Percentiles rank a stretch among this genome's conserved stretches.
Conservation (phyloP, 2,888 invertebrate genomes). For the Protophormia terraenovae region DNA sequence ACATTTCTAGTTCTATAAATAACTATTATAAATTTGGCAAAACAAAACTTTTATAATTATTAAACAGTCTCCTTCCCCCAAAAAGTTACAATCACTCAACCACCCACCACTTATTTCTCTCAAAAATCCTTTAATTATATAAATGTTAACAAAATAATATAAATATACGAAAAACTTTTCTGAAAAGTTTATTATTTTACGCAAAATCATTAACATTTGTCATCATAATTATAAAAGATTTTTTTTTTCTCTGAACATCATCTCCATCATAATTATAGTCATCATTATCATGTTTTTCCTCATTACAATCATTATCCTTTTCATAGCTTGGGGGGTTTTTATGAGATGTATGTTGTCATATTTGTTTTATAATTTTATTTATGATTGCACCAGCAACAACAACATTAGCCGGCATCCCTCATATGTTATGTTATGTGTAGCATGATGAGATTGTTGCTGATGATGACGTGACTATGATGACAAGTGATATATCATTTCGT, state of each 20-base stretch:
- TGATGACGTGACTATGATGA: constrained; percentile 4
- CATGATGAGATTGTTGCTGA: background rate
- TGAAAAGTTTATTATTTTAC: background rate
- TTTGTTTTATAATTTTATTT: no score
- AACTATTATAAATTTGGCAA: background rate
- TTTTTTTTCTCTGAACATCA: background rate
- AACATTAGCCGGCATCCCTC: background rate
- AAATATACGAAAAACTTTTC: background rate
- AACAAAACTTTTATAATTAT: background rate
- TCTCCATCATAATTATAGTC: background rate
- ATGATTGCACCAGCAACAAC: background rate
- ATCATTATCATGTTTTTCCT: background rate
- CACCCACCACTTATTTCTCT: no score
- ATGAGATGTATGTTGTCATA: background rate
- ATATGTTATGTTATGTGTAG: no score
- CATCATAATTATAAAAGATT: background rate
- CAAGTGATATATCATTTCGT: background rate
- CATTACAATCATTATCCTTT: constrained; percentile 8
- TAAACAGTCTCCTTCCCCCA: no score
- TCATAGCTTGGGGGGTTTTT: background rate
- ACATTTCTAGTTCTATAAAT: background rate
- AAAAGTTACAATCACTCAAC: no score
- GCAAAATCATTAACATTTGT: constrained; percentile 9
- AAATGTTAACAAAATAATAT: background rate
- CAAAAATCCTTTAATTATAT: background rate